Evolutionary conservation across 2,113 vertebrate genomes (phyloP).

Genomic region (Glaucomys volans): DNA sequence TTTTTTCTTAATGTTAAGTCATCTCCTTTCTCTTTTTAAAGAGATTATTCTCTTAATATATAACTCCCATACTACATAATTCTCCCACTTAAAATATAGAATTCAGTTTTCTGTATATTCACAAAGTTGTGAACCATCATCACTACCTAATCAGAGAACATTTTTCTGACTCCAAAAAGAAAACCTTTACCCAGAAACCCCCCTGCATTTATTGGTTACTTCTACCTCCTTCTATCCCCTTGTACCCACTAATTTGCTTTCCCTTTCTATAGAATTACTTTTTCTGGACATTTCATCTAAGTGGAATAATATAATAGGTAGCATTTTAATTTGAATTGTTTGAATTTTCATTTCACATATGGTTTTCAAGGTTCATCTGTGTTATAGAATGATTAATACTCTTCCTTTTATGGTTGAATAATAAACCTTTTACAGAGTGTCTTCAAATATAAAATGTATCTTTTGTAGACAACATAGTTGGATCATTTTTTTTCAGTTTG

Average conservation of each 20-base stretch:
- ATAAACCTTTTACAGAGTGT: too few species aligned
- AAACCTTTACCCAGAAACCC: too few species aligned
- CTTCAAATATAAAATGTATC: neutral
- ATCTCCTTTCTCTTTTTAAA: too few species aligned
- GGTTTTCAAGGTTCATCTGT: neutral
- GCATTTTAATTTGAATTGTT: neutral
- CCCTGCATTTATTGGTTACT: neutral
- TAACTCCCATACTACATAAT: too few species aligned
- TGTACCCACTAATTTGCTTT: neutral
- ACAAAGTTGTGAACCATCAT: neutral
- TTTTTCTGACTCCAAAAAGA: neutral
- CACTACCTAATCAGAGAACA: neutral
- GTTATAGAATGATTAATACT: neutral
- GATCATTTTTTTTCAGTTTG: too few species aligned
- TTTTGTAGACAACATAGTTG: neutral
- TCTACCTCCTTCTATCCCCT: neutral
- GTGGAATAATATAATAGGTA: neutral
- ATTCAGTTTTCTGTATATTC: too few species aligned
- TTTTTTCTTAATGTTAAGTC: too few species aligned
- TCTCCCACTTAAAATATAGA: too few species aligned
- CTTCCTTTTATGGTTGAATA: too few species aligned
- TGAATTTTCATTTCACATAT: neutral
- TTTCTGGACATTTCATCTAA: neutral
- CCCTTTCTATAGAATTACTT: neutral
- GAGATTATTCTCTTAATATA: too few species aligned